Base-by-base conservation (phyloP, 2,113 vertebrate genomes). In the Ciconia maguari region DNA sequence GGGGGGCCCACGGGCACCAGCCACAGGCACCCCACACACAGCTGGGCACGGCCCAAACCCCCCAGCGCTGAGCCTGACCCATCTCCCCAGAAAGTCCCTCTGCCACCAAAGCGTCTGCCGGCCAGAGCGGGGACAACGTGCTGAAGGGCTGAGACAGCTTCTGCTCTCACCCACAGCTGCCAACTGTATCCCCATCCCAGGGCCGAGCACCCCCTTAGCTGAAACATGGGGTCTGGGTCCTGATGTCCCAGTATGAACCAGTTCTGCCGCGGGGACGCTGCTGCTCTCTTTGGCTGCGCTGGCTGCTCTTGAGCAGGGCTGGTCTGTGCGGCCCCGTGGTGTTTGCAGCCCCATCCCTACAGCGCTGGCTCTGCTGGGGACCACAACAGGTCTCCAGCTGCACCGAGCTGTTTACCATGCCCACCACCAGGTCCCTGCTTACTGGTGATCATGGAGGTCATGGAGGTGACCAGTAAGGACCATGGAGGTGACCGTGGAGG, bases 51-150 rank as follows among this genome's bases (percentile, higher is more conserved):
- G 44, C 26, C 41, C 24, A 25, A 15, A 7, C 6, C 10, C 44
- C 34, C 8, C 49, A 42, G 30, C 2, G 1, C 2, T 16, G 26
- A 54, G 13, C 38, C 58, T 1, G 1, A 32, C 21, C 44, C 38
- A 70, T 12, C 15, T 4, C 19, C 30, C 61, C 21, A 48, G 5
- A 25, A 36, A 32, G 22, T 15, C 46, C 58, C 71, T 74, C 36
- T 62, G 71, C 44, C 79, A 82, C 34, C 25, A 81, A 62, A 78
- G 19, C 18, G 60, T 2, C 36, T 2, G 3, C 20, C 64, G 62
- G 21, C 27, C 2, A 3, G 34, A 78, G 69, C 0, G 0, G 36
- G 38, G 44, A 85, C 25, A 29, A 66, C 0, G 0, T 17, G 51
- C 15, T n/a, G 12, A 61, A 11, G 32, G 51, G 29, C 38, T 49